Evolutionary conservation across 2,888 invertebrate species (phyloP).

Genomic region (Halocaridina rubra): DNA sequence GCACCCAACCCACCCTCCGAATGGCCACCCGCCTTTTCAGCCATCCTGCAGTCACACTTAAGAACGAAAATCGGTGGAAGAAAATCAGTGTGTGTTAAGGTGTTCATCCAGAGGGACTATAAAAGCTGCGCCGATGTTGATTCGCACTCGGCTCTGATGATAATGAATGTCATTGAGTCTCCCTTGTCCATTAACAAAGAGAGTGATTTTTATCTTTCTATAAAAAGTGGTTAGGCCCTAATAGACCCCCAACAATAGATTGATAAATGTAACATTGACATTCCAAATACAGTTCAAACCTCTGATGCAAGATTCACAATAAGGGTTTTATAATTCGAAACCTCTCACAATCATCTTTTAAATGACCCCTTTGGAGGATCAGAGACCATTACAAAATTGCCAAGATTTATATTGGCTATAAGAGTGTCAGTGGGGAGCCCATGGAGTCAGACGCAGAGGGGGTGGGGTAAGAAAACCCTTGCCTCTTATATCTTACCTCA

Average conservation of each 20-base stretch:
- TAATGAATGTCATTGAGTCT: slow-evolving; percentile 57
- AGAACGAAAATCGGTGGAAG: too few species aligned
- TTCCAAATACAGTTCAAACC: slow-evolving; percentile 37
- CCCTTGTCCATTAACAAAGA: slow-evolving; percentile 60
- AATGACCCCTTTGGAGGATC: slow-evolving; percentile 41
- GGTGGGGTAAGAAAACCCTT: background rate
- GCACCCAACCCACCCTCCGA: background rate
- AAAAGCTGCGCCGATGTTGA: slow-evolving; percentile 56
- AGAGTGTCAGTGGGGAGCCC: slow-evolving; percentile 31
- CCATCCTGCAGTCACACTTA: background rate
- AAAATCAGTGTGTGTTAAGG: too few species aligned
- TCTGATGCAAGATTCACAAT: background rate
- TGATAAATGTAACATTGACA: slow-evolving; percentile 54
- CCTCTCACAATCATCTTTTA: slow-evolving; percentile 17
- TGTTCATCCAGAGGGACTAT: background rate
- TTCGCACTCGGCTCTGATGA: slow-evolving; percentile 49
- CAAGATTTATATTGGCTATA: slow-evolving; percentile 41
- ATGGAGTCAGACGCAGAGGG: background rate
- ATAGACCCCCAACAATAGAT: slow-evolving; percentile 59
- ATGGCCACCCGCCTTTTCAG: background rate
- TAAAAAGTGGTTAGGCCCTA: slow-evolving; percentile 58
- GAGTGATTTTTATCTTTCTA: slow-evolving; percentile 57
- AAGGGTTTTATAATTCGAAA: background rate
- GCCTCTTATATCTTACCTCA: background rate
- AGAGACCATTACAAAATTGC: slow-evolving; percentile 42